These are phyloP conservation scores for Helostoma temminkii DNA, from an alignment of 2,797 vertebrate genomes.

Conservation along the genomic window DNA sequence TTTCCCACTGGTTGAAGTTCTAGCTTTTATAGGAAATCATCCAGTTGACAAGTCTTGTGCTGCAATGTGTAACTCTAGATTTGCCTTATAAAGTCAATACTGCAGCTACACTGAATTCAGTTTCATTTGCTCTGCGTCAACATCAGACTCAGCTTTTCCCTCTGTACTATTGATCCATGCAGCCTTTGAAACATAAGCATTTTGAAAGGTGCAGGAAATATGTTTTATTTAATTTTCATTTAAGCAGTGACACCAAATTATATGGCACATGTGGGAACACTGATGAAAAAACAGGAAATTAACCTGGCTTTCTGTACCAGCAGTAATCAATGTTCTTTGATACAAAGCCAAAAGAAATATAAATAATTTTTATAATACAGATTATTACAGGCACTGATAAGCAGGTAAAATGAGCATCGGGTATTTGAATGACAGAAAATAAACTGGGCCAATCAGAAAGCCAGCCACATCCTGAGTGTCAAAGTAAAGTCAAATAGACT, in stretches of 20 bases:
- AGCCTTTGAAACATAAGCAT: conserved; percentile 27
- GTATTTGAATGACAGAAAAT: conserved; percentile 19
- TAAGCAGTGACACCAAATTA: conserved; percentile 25
- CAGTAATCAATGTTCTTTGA: conserved; percentile 29
- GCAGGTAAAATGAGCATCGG: conserved; percentile 3
- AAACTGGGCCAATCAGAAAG: conserved; percentile 33
- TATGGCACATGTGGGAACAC: conserved; percentile 13
- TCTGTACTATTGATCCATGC: conserved; percentile 55
- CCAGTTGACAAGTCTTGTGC: conserved; percentile 21
- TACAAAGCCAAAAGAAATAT: conserved; percentile 32
- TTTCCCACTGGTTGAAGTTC: conserved; percentile 21
- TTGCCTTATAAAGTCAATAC: conserved; percentile 56
- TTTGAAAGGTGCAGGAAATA: conserved; percentile 24
- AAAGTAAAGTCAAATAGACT: conserved; percentile 42
- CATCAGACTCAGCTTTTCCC: conserved; percentile 17
- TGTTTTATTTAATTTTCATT: conserved; percentile 40
- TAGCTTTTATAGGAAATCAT: conserved; percentile 48
- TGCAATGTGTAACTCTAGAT: conserved; percentile 50
- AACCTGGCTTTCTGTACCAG: neutral
- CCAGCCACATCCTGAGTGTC: conserved; percentile 30
- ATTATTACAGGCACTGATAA: conserved; percentile 33
- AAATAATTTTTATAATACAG: conserved; percentile 31
- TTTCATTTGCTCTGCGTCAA: conserved; percentile 58
- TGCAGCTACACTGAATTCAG: conserved; percentile 46
- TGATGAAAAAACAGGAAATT: conserved; percentile 29